These are phyloP conservation scores for Unio pictorum DNA, from an alignment of 2,888 invertebrate species.

Conservation along the genomic window DNA sequence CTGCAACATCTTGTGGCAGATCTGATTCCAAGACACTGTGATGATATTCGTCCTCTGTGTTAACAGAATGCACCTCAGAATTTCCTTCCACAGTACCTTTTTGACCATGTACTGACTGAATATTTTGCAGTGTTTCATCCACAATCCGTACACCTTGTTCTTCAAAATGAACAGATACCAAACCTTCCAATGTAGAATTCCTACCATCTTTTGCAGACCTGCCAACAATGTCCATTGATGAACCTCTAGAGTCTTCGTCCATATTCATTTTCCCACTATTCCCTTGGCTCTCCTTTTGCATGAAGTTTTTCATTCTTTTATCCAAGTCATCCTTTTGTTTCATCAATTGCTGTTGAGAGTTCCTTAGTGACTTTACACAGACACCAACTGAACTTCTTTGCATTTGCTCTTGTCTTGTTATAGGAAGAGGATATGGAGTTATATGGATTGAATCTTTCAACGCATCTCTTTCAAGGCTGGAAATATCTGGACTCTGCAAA, in stretches of 20 bases:
- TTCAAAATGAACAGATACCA: too few relatives aligned
- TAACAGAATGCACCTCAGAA: not conserved
- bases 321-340: constrained; percentile 47
- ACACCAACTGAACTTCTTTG: constrained; percentile 49
- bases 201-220: too few relatives aligned
- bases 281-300: constrained; percentile 20
- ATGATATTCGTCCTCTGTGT: not conserved
- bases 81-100: too few relatives aligned
- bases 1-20: constrained; percentile 58
- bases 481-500: constrained; percentile 45
- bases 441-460: constrained; percentile 47
- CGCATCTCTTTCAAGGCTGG: constrained; percentile 59
- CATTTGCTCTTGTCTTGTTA: constrained; percentile 19
- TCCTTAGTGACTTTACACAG: constrained; percentile 35
- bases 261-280: not conserved
- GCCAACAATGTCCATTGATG: too few relatives aligned
- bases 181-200: too few relatives aligned
- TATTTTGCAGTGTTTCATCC: too few relatives aligned
- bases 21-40: constrained; percentile 37
- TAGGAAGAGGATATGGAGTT: constrained; percentile 20
- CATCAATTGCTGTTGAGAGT: constrained; percentile 45
- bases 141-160: too few relatives aligned
- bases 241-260: not conserved
- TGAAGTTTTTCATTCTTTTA: constrained; percentile 39
- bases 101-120: too few relatives aligned